Percentiles rank a stretch among this genome's conserved stretches.
These are phyloP conservation scores for Cataglyphis cursor DNA, from an alignment of 2,888 invertebrate genomes.

Conservation along the genomic window DNA sequence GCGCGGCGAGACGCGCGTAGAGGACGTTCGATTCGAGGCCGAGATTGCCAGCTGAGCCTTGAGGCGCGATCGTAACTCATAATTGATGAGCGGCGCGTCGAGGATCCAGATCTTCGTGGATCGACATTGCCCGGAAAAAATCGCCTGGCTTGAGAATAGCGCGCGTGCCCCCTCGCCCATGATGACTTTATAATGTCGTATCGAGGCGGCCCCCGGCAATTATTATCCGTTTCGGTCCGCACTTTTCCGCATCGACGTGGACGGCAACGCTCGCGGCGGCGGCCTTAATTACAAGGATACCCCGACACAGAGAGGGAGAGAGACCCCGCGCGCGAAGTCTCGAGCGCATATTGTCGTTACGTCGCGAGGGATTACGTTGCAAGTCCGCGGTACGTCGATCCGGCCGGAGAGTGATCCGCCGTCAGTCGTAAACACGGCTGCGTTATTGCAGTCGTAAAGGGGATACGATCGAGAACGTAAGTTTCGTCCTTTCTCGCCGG, in stretches of 20 bases:
- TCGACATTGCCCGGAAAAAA: conserved; percentile 40
- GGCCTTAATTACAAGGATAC: conserved; percentile 53
- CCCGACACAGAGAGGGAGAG: conserved; percentile 6
- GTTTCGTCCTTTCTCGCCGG: conserved; percentile 54
- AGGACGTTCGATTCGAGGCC: conserved; percentile 54
- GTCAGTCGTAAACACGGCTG: conserved; percentile 61
- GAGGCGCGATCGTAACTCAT: conserved; percentile 67
- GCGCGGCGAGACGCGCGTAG: conserved; percentile 51
- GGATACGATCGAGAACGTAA: conserved; percentile 62
- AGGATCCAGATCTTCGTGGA: conserved; percentile 64
- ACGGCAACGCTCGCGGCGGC: conserved; percentile 46
- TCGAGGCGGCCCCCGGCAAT: conserved; percentile 44
- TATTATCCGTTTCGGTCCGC: conserved; percentile 56
- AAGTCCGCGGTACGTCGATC: conserved; percentile 42
- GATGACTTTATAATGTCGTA: conserved; percentile 58
- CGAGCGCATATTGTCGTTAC: conserved; percentile 45
- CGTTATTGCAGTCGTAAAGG: conserved; percentile 62
- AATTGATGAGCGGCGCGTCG: conserved; percentile 65
- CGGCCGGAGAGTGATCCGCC: not conserved
- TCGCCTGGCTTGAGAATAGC: conserved; percentile 42
- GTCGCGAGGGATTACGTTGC: conserved; percentile 51
- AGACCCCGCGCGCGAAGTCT: conserved; percentile 6
- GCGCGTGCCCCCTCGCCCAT: conserved; percentile 42
- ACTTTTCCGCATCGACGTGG: conserved; percentile 54
- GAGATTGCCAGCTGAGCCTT: conserved; percentile 58